Conservation (phyloP, 2,888 invertebrate species). For the Panopea generosa region DNA sequence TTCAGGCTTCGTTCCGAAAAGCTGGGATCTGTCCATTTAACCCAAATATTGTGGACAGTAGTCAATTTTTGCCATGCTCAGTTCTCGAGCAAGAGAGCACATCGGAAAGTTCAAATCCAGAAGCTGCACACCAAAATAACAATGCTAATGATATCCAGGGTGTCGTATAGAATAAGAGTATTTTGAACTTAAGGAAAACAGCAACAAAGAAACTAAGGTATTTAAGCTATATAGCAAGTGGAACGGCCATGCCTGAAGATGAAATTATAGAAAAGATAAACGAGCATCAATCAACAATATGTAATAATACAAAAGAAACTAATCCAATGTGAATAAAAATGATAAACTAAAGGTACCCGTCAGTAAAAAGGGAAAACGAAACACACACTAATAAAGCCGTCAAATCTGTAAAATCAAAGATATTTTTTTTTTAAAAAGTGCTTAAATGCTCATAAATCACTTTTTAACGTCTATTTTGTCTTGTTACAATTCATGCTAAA, state of each 20-base stretch:
- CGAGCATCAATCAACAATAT: background rate
- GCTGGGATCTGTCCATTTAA: conserved; percentile 24
- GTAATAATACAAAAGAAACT: background rate
- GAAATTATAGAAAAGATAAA: background rate
- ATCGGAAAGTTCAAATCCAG: too few species aligned
- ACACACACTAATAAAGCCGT: background rate
- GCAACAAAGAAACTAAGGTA: background rate
- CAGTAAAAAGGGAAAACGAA: background rate
- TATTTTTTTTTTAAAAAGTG: too few species aligned
- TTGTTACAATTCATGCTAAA: too few species aligned
- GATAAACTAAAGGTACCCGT: background rate
- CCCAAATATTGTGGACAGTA: conserved; percentile 1
- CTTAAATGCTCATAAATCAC: too few species aligned
- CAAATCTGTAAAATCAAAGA: too few species aligned
- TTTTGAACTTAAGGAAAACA: background rate
- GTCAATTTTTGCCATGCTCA: background rate
- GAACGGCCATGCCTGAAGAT: background rate
- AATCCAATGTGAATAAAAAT: too few species aligned
- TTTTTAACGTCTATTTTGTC: too few species aligned
- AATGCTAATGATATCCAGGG: background rate
- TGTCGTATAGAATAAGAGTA: background rate
- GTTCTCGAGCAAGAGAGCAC: background rate
- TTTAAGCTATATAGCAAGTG: background rate
- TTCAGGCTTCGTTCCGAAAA: conserved; percentile 10
- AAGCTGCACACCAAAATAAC: too few species aligned